A percentile compares a stretch with the other conserved stretches of the same genome.
These are phyloP conservation scores for Pseudopleuronectes americanus DNA, from an alignment of 2,797 vertebrate genomes.

Conservation along the genomic window DNA sequence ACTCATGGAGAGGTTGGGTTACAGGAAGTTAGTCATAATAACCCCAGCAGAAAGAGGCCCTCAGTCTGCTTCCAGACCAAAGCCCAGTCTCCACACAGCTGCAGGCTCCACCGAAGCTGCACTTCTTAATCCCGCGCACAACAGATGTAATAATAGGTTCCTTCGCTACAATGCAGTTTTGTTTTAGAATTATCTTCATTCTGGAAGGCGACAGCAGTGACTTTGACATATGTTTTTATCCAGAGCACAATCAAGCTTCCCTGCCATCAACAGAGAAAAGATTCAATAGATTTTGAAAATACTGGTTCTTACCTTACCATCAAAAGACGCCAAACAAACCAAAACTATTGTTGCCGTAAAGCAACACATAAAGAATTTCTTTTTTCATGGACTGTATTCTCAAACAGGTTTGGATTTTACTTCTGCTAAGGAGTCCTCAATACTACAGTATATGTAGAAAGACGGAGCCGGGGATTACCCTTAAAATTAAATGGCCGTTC, in stretches of 20 bases:
- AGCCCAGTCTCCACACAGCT: conserved; percentile 56
- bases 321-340: not conserved
- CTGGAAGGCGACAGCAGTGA: conserved; percentile 24
- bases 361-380: not conserved
- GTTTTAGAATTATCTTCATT: conserved; percentile 21
- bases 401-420: not conserved
- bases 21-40: conserved; percentile 74
- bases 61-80: conserved; percentile 40
- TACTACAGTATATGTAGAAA: too few species aligned
- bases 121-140: conserved; percentile 46
- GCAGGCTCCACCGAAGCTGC: conserved; percentile 32
- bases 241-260: conserved; percentile 5
- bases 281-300: not conserved
- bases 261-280: conserved; percentile 6
- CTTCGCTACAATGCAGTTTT: conserved; percentile 18
- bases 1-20: conserved; percentile 65
- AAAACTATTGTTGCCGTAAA: not conserved
- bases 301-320: conserved; percentile 1
- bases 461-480: too few species aligned
- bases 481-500: not conserved
- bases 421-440: too few species aligned
- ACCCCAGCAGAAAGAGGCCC: conserved; percentile 50
- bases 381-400: not conserved
- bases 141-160: conserved; percentile 31
- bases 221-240: conserved; percentile 16